Conservation (phyloP, 2,797 vertebrate species). For the Ataeniobius toweri region DNA sequence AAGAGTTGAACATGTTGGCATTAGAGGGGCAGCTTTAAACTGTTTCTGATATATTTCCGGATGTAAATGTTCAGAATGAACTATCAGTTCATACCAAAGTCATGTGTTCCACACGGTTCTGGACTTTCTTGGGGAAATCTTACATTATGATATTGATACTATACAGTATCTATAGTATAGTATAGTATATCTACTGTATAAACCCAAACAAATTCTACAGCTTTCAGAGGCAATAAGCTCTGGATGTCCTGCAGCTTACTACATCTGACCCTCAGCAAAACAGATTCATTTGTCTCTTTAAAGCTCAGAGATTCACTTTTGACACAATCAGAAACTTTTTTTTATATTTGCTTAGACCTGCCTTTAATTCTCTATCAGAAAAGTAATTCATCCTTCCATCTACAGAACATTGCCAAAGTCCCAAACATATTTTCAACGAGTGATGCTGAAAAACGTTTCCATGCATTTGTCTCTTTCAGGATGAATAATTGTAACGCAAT, state of each 20-base stretch:
- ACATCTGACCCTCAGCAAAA: too few relatives aligned
- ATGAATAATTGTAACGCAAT: neutral
- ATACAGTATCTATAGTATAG: too few relatives aligned
- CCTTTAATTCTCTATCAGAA: neutral
- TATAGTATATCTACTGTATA: neutral
- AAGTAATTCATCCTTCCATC: neutral
- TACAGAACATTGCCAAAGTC: neutral
- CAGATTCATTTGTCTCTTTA: too few relatives aligned
- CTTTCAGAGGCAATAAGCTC: too few relatives aligned
- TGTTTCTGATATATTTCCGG: too few relatives aligned
- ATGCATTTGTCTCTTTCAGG: neutral
- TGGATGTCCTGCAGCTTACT: too few relatives aligned
- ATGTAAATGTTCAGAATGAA: too few relatives aligned
- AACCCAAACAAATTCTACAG: neutral
- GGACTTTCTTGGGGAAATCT: neutral
- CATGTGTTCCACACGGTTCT: too few relatives aligned
- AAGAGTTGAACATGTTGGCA: neutral
- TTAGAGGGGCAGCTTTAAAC: neutral
- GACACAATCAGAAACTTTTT: too few relatives aligned
- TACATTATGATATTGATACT: neutral
- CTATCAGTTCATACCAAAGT: too few relatives aligned
- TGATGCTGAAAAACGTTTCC: neutral
- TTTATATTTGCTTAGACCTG: neutral
- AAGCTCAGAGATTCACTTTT: too few relatives aligned
- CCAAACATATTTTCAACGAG: neutral